Conservation (phyloP, 2,113 vertebrate genomes). For the Rattus rattus region DNA sequence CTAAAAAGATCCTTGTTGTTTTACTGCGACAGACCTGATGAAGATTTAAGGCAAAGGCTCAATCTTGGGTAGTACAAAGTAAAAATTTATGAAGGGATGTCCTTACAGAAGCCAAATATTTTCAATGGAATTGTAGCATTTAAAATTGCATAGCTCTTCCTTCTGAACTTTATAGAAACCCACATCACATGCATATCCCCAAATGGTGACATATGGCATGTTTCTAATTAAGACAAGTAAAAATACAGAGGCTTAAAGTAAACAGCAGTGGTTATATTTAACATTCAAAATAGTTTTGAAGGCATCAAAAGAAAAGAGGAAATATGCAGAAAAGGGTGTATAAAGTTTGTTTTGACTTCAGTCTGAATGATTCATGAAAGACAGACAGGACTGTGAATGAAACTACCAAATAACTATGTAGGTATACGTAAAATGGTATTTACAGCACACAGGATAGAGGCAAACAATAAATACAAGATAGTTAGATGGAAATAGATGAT, state of each 20-base stretch:
- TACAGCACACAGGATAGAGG: background rate
- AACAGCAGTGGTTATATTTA: background rate
- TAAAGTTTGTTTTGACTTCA: background rate
- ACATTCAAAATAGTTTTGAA: background rate
- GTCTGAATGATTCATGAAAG: background rate
- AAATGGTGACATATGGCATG: background rate
- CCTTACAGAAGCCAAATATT: background rate
- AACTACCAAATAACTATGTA: background rate
- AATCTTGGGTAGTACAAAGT: background rate
- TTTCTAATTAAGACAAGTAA: background rate
- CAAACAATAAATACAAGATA: background rate
- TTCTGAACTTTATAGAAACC: too few species aligned
- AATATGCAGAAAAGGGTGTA: background rate
- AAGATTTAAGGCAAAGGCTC: background rate
- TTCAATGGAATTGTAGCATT: background rate
- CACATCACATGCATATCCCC: background rate
- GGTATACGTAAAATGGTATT: too few species aligned
- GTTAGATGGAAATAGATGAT: background rate
- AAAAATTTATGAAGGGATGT: background rate
- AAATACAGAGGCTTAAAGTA: background rate
- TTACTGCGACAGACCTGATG: background rate
- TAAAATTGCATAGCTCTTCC: background rate
- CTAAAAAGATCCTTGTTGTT: background rate
- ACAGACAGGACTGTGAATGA: background rate
- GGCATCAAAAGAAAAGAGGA: fast-evolving